Base-by-base conservation (phyloP, 2,888 invertebrate genomes). In the Heteromurus nitidus region DNA sequence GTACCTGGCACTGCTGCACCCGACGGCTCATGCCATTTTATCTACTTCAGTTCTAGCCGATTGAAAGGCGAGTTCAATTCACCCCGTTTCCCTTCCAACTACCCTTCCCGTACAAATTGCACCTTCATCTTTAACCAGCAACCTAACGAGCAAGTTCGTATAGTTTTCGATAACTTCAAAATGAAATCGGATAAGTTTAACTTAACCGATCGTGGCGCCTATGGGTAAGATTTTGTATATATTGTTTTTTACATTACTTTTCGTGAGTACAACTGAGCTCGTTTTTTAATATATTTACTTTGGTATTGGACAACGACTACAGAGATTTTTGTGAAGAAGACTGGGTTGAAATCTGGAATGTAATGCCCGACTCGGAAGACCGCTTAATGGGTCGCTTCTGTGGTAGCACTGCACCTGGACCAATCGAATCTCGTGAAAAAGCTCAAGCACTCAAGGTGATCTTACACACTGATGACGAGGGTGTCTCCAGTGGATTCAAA, bases 1-100 rank as follows among this genome's bases (percentile, higher is more conserved):
- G 96, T 98, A 88, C 96, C 97, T 70, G 98, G 98, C 64, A 97
- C 97, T 0, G 95, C 97, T 26, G 95, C 97, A 26, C 96, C 96
- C 5, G 95, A 95, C 88, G 96, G 96, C 82, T 94, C 88, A 58
- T 98, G 98, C 89, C 94, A 94, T 82, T 98, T 98, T 89, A 94
- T 95, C 13, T 98, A 98, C 90, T 93, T 93, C 87, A 96, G 96
- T 89, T 93, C 93, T 87, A 95, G 95, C 53, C 93, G 94, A 89
- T 96, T 96, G 90, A 93, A 93, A 82, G 97, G 97, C 68, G 96
- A 96, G 89, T 95, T 98, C 90, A 98, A 98, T 91, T 97, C 97
- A 72, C 98, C 98, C 24, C 93, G 97, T 83, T 97, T 96, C 92
- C 98, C 98, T 88, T 95, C 96, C 89, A 96, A 96, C 91, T 99